phyloP scores from a whole-genome alignment of 2,888 invertebrate genomes.

The Troides helena region DNA sequence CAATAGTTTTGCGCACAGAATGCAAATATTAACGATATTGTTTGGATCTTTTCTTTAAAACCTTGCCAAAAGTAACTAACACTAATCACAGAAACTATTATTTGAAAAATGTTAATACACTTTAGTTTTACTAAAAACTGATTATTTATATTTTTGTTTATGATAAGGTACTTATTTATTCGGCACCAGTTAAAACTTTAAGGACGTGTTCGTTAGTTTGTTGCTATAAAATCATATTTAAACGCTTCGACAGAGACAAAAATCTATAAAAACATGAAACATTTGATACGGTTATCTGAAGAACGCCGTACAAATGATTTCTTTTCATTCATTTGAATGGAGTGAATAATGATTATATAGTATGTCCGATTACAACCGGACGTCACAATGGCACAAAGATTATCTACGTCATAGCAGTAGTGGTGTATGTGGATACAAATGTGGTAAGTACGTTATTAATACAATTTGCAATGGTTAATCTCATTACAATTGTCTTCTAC shows the following conservation, averaged over 20 bases:
- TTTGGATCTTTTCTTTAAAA: neutral
- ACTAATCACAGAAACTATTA: neutral
- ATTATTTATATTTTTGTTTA: neutral
- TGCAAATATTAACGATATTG: neutral
- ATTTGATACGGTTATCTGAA: too few relatives aligned
- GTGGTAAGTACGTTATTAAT: conserved; percentile 13
- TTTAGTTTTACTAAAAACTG: neutral
- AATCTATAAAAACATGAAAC: too few relatives aligned
- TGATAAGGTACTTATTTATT: neutral
- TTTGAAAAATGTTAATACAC: conserved; percentile 1
- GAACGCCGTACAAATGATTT: too few relatives aligned
- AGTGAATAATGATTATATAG: neutral
- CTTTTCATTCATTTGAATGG: too few relatives aligned
- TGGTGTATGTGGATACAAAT: conserved; percentile 8
- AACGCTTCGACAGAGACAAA: too few relatives aligned
- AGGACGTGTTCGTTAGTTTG: neutral
- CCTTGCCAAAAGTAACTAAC: neutral
- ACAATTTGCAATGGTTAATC: conserved; percentile 16
- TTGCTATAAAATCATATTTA: too few relatives aligned
- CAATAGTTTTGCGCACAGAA: conserved; percentile 9
- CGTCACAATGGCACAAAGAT: neutral
- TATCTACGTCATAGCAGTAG: conserved; percentile 9
- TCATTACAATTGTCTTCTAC: conserved; percentile 25
- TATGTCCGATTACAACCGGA: neutral
- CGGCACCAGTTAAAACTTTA: neutral